These are phyloP conservation scores for Excalfactoria chinensis DNA, from an alignment of 2,113 vertebrate species.

Conservation along the genomic window DNA sequence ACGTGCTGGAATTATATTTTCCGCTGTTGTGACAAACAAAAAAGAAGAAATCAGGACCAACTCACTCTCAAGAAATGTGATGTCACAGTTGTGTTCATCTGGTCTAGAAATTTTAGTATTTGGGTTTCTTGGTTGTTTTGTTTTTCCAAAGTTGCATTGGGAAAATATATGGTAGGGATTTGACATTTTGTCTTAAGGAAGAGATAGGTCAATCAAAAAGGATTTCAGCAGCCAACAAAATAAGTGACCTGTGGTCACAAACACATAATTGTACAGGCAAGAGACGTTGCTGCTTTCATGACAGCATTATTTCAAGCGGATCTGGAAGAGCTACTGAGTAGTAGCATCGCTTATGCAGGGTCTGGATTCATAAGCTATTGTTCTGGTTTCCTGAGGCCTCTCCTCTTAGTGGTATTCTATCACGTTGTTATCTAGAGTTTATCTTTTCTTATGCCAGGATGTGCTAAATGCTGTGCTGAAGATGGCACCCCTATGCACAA, in stretches of 20 bases:
- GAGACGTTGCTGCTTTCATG: not conserved
- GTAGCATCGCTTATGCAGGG: not conserved
- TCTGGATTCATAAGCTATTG: not conserved
- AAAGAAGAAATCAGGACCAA: not conserved
- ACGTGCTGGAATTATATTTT: not conserved
- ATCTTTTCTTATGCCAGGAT: not conserved
- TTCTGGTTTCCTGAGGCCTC: not conserved
- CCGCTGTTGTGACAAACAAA: not conserved
- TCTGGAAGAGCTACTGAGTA: not conserved
- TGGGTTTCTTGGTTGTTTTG: not conserved
- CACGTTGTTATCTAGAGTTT: not conserved
- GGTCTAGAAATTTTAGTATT: not conserved
- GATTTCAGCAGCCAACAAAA: not conserved
- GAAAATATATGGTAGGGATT: not conserved
- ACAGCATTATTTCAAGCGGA: not conserved
- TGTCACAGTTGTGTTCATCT: not conserved
- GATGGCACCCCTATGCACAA: not conserved
- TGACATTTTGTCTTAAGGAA: not conserved
- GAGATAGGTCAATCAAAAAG: not conserved
- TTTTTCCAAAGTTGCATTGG: not conserved
- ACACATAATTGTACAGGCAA: not conserved
- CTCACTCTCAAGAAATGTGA: not conserved
- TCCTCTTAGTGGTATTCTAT: not conserved
- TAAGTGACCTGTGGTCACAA: not conserved
- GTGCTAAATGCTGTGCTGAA: not conserved